These are phyloP conservation scores for Lacerta agilis DNA, from an alignment of 2,797 vertebrate species.

Conservation along the genomic window DNA sequence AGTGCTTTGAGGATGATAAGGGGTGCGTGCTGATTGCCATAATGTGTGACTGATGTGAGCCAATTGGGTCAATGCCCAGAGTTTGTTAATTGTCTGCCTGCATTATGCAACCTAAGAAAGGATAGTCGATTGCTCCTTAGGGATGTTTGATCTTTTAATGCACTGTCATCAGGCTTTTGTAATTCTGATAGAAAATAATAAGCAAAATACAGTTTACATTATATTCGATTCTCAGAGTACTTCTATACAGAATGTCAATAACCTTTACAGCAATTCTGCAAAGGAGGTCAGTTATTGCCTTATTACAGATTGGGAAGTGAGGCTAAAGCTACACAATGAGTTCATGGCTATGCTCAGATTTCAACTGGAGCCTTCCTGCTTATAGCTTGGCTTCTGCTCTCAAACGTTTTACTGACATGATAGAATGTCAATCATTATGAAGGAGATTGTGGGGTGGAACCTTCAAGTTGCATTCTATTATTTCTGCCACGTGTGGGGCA, in stretches of 20 bases:
- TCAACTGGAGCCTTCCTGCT: not conserved
- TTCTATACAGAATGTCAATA: not conserved
- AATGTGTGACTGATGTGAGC: not conserved
- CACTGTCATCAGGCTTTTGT: not conserved
- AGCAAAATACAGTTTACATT: not conserved
- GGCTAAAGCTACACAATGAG: not conserved
- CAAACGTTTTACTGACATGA: too few relatives aligned
- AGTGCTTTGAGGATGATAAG: slow-evolving; percentile 7
- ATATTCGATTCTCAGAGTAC: not conserved
- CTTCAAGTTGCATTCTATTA: not conserved
- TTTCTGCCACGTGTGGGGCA: not conserved
- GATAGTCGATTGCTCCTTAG: not conserved
- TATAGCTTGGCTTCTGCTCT: not conserved
- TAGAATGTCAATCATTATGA: not conserved
- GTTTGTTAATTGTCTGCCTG: not conserved
- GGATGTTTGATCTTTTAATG: not conserved
- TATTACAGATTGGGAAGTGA: not conserved
- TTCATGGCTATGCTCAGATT: not conserved
- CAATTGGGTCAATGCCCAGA: not conserved
- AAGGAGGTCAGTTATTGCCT: not conserved
- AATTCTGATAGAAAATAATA: not conserved
- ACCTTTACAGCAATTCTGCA: not conserved
- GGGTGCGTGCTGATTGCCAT: not conserved
- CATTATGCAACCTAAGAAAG: not conserved
- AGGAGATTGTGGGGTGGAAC: not conserved